A percentile compares a stretch with the other conserved stretches of the same genome.
Conservation (phyloP, 2,113 vertebrate species). For the Myrmecobius fasciatus region DNA sequence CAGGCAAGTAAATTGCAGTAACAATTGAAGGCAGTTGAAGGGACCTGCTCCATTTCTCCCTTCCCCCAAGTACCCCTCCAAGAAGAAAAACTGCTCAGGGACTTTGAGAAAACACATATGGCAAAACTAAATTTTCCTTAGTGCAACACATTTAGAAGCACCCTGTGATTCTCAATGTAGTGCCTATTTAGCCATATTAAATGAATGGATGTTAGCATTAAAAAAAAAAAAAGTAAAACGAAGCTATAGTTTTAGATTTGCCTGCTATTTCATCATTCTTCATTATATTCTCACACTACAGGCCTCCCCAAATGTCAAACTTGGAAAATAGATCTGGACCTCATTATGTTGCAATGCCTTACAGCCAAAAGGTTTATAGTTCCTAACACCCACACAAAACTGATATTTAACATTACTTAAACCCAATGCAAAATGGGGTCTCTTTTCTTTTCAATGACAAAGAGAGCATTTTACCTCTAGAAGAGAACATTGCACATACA, state of each 20-base stretch:
- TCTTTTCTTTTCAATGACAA: background rate
- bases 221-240: background rate
- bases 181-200: background rate
- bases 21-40: background rate
- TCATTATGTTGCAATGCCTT: slow-evolving; percentile 17
- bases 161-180: background rate
- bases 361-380: slow-evolving; percentile 17
- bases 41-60: background rate
- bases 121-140: background rate
- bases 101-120: background rate
- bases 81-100: background rate
- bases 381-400: background rate
- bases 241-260: background rate
- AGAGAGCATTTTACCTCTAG: background rate
- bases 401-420: slow-evolving; percentile 47
- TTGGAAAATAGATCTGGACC: slow-evolving; percentile 35
- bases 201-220: background rate
- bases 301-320: background rate
- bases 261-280: background rate
- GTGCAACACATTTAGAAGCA: background rate
- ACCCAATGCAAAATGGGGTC: background rate
- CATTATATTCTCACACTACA: slow-evolving; percentile 14
- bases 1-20: background rate
- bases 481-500: background rate
- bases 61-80: rapidly evolving